These are phyloP conservation scores for Melanerpes aurifrons DNA, from an alignment of 2,113 vertebrate genomes.

Conservation along the genomic window DNA sequence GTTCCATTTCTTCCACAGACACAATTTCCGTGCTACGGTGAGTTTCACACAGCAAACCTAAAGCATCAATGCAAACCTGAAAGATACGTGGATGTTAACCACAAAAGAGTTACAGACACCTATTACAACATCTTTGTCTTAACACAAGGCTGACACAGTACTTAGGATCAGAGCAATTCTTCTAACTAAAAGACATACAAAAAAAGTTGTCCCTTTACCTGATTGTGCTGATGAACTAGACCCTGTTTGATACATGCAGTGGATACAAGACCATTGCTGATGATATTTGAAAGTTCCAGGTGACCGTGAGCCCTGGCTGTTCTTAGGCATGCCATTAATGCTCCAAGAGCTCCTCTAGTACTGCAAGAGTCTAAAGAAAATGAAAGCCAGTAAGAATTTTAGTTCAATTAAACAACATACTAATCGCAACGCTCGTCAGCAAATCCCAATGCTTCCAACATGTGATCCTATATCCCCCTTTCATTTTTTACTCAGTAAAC, in stretches of 20 bases:
- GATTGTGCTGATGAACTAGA: conserved; percentile 90
- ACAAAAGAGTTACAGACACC: background rate
- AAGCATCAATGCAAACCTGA: conserved; percentile 92
- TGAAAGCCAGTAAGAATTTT: background rate
- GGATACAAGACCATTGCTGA: conserved; percentile 84
- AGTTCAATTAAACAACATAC: background rate
- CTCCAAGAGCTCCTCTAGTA: conserved; percentile 87
- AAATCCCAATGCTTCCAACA: background rate
- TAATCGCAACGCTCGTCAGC: background rate
- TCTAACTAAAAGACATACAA: background rate
- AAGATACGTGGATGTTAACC: conserved; percentile 2
- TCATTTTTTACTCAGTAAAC: background rate
- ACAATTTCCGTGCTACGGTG: conserved; percentile 90
- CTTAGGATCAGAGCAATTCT: background rate
- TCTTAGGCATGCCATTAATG: conserved; percentile 92
- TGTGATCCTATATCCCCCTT: fast-evolving
- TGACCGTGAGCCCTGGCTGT: conserved; percentile 90
- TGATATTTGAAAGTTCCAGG: conserved; percentile 73
- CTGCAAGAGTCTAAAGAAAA: conserved; percentile 69
- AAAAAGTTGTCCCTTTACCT: conserved; percentile 75
- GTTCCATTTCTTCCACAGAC: conserved; percentile 85
- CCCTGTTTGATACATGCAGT: conserved; percentile 83
- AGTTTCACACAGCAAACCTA: conserved; percentile 93
- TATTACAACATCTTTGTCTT: background rate
- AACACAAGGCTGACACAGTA: background rate